Conservation (phyloP, 2,113 vertebrate genomes). For the Ginglymostoma cirratum region DNA sequence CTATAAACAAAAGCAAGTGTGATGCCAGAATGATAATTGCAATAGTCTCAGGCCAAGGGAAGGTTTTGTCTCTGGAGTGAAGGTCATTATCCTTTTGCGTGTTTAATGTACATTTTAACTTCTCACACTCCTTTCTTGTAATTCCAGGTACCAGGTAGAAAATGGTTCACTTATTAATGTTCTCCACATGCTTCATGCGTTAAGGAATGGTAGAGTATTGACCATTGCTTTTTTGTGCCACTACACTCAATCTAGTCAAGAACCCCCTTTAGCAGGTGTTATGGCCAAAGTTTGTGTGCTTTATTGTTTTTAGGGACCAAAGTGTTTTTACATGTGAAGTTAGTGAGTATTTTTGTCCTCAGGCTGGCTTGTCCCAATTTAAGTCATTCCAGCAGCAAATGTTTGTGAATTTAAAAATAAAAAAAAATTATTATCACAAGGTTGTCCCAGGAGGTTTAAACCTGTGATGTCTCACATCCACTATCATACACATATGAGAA, state of each 20-base stretch:
- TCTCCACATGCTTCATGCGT: not conserved
- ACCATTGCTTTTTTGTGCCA: not conserved
- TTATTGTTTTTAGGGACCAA: too few species aligned
- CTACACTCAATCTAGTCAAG: not conserved
- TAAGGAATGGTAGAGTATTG: not conserved
- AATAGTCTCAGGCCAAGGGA: not conserved
- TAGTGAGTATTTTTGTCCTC: too few species aligned
- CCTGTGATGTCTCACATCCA: too few species aligned
- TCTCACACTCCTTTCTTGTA: not conserved
- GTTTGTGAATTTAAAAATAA: too few species aligned
- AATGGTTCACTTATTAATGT: not conserved
- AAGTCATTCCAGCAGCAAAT: too few species aligned
- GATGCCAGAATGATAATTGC: not conserved
- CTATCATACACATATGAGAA: too few species aligned
- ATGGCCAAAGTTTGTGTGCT: not conserved
- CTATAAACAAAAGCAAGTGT: not conserved
- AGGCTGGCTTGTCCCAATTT: too few species aligned
- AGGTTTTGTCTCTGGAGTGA: not conserved
- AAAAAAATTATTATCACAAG: too few species aligned
- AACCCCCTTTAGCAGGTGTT: not conserved
- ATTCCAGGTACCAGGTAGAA: not conserved
- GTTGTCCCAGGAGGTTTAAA: too few species aligned
- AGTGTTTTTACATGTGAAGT: too few species aligned
- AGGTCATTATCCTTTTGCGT: not conserved
- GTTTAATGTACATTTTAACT: not conserved